Evolutionary conservation across 2,888 invertebrate genomes (phyloP), one percentile per base, ranked within the genome.

Genomic region (Carpatolechia fugitivella): DNA sequence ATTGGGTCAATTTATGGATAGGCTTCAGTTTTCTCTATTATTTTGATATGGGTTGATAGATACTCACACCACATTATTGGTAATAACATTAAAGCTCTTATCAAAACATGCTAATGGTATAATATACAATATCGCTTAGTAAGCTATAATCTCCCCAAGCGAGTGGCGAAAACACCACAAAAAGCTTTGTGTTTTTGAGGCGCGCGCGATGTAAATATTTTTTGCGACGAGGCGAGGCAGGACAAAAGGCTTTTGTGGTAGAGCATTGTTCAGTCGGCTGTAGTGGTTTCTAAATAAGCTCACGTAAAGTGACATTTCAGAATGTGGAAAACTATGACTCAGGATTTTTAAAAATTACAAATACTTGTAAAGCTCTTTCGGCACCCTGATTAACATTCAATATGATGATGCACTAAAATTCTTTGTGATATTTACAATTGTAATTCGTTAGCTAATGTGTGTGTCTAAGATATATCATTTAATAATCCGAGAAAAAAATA

Each of bases 211-310:
- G 36, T 35, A 14, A 33, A 40, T 40, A 51, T 51, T 51, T 51
- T 51, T 40, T 49, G 49, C 49, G 24, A 20, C 11, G 35, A 6
- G 13, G 7, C n/a, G 49, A 3, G 20, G 24, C 33, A 13, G 68
- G 70, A 79, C 77, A 79, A 82, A n/a, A 77, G 72, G 74, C 66
- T 70, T 78, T 84, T 78, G 78, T 76, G 78, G 74, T 74, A 64
- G 65, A 65, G 76, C 76, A 78, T 83, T 82, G 68, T 75, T 68
- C 63, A 66, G 64, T 24, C 24, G 24, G 24, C 24, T 24, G 70
- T 75, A 72, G 74, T 72, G 76, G 76, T 78, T 76, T 75, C 74
- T 73, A 80, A 80, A 82, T 78, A 82, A 73, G 69, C 70, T 61
- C 66, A 44, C 35, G 33, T 51, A 36, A 29, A 44, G 29, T 44